phyloP scores from a whole-genome alignment of 2,888 invertebrate species.

The Clitarchus hookeri region DNA sequence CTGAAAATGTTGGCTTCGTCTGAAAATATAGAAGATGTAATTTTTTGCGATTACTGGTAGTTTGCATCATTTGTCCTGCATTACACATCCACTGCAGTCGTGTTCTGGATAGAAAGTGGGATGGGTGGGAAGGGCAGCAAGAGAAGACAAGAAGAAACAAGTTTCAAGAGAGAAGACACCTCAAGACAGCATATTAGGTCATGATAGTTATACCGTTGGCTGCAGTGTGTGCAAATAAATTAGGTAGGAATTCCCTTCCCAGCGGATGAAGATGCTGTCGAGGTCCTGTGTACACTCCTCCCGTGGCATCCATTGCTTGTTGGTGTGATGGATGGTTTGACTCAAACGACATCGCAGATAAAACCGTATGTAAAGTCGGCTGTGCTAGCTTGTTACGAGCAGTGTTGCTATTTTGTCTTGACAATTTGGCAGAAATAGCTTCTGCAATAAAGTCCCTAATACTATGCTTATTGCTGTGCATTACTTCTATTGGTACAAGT shows the following conservation, averaged over 20 bases:
- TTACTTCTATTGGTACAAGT: background rate
- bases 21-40: background rate
- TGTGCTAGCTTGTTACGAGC: slow-evolving; percentile 30
- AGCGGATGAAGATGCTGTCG: slow-evolving; percentile 25
- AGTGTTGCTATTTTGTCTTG: slow-evolving; percentile 16
- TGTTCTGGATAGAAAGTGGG: slow-evolving; percentile 42
- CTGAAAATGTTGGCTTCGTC: background rate
- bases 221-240: slow-evolving; percentile 29
- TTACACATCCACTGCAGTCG: background rate
- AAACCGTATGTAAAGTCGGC: slow-evolving; percentile 37
- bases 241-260: slow-evolving; percentile 29
- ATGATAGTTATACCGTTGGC: background rate
- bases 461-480: background rate
- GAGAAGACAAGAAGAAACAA: slow-evolving; percentile 57
- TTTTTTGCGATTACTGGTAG: slow-evolving; percentile 2
- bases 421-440: background rate
- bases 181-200: slow-evolving; percentile 29
- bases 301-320: slow-evolving; percentile 33
- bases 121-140: slow-evolving; percentile 52
- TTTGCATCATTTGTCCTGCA: background rate
- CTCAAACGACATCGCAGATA: slow-evolving; percentile 32
- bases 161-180: slow-evolving; percentile 52
- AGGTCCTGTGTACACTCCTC: slow-evolving; percentile 24
- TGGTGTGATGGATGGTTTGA: slow-evolving; percentile 33
- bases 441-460: background rate